Percentiles rank a stretch among this genome's conserved stretches.
Evolutionary conservation across 2,888 invertebrate genomes (phyloP).

Genomic region (Melieria omissa): DNA sequence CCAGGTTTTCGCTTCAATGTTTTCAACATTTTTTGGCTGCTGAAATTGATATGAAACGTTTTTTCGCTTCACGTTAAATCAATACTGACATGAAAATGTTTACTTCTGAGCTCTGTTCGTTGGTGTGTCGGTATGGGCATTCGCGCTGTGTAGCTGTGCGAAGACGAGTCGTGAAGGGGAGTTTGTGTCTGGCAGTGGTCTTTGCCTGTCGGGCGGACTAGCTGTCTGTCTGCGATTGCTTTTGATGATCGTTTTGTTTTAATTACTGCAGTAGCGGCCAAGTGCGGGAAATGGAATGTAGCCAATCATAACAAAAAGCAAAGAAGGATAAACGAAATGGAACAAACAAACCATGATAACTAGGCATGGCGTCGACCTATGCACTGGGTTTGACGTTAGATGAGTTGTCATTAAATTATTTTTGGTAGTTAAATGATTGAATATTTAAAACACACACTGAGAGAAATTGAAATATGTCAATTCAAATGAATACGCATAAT

Average conservation of each 20-base stretch:
- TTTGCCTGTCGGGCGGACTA: slow-evolving; percentile 39
- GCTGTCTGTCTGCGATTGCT: slow-evolving; percentile 6
- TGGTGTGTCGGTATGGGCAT: slow-evolving; percentile 7
- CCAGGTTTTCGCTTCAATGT: slow-evolving; percentile 44
- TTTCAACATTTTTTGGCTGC: slow-evolving; percentile 50
- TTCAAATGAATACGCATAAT: too few relatives aligned
- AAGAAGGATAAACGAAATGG: too few relatives aligned
- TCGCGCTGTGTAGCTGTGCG: slow-evolving; percentile 19
- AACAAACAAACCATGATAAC: too few relatives aligned
- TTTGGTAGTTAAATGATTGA: too few relatives aligned
- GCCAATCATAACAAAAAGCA: background rate
- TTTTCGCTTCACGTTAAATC: slow-evolving; percentile 47
- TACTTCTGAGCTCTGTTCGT: slow-evolving; percentile 23
- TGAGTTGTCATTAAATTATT: too few relatives aligned
- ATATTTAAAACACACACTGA: too few relatives aligned
- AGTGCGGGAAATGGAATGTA: slow-evolving; percentile 11
- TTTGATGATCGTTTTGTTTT: slow-evolving; percentile 34
- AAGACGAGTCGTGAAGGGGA: background rate
- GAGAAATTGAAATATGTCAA: too few relatives aligned
- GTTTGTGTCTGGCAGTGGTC: slow-evolving; percentile 12
- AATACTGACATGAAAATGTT: slow-evolving; percentile 40
- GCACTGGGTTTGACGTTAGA: too few relatives aligned
- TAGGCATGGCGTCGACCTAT: too few relatives aligned
- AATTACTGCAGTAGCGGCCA: slow-evolving; percentile 26
- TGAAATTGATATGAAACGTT: slow-evolving; percentile 59